Conservation (phyloP, 53 echinoderm and acorn worm species). For the Zoroaster sp. region DNA sequence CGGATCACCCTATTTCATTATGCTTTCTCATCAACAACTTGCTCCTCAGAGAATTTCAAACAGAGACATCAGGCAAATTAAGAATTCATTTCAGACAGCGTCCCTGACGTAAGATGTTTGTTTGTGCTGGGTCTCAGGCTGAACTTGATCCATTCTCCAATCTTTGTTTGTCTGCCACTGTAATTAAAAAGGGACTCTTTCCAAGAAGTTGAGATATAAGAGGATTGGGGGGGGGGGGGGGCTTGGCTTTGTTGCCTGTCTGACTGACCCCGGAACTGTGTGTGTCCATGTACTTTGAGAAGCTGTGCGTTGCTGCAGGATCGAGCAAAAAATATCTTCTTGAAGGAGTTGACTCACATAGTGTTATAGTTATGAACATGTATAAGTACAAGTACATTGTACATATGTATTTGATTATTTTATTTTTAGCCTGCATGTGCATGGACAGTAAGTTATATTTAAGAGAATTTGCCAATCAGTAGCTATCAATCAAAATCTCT, state of each 20-base stretch:
- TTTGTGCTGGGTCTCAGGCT: not conserved
- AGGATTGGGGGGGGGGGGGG: not conserved
- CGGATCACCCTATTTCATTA: not conserved
- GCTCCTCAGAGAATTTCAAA: not conserved
- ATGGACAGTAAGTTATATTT: too few relatives aligned
- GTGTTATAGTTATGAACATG: too few relatives aligned
- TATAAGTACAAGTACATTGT: not conserved
- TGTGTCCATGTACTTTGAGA: not conserved
- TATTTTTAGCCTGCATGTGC: too few relatives aligned
- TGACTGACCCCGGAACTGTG: not conserved
- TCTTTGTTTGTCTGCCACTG: not conserved
- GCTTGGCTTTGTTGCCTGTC: not conserved
- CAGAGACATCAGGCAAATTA: not conserved
- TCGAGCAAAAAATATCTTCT: too few relatives aligned
- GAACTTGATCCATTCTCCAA: not conserved
- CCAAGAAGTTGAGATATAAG: not conserved
- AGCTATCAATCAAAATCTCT: too few relatives aligned
- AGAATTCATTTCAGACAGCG: not conserved
- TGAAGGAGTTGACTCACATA: too few relatives aligned
- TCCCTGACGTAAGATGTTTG: not conserved
- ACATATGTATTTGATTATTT: too few relatives aligned
- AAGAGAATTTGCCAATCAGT: too few relatives aligned
- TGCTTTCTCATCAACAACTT: constrained; percentile 17
- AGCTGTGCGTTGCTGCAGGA: not conserved
- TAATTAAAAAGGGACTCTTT: not conserved